These are phyloP conservation scores for Agrochola litura DNA, from an alignment of 2,888 invertebrate species.

Conservation along the genomic window DNA sequence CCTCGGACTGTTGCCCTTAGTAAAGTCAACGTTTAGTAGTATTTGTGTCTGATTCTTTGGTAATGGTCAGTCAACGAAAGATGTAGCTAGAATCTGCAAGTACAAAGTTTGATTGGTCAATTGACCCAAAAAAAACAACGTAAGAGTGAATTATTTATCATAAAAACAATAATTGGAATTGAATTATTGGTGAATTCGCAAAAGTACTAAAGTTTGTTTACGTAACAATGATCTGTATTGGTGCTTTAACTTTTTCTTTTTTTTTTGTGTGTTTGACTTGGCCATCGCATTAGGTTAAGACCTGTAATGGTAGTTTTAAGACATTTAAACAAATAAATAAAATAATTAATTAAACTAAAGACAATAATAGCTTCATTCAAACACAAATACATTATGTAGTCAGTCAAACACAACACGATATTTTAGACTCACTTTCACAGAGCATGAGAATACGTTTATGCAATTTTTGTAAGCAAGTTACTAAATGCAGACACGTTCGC, in stretches of 20 bases:
- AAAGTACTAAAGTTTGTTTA: too few species aligned
- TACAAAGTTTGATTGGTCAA: neutral
- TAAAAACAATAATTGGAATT: neutral
- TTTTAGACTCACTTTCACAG: slow-evolving; percentile 44
- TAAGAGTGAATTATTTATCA: neutral
- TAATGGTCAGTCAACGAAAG: neutral
- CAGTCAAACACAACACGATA: slow-evolving; percentile 20
- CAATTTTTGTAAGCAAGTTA: slow-evolving; percentile 56
- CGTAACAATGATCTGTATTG: too few species aligned
- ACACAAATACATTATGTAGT: neutral
- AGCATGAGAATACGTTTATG: slow-evolving; percentile 57
- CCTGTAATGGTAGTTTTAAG: too few species aligned
- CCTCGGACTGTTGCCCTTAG: slow-evolving; percentile 23
- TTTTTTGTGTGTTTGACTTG: too few species aligned
- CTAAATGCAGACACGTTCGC: slow-evolving; percentile 51
- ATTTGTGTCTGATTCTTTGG: slow-evolving; percentile 1
- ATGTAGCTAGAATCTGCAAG: neutral
- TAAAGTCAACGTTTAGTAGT: slow-evolving; percentile 14
- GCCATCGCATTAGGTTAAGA: too few species aligned
- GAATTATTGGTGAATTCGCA: too few species aligned
- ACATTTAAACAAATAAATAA: too few species aligned
- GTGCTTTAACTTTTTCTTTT: too few species aligned
- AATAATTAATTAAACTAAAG: slow-evolving; percentile 1
- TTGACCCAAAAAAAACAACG: neutral
- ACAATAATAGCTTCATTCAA: neutral